Evolutionary conservation across 1,140 invertebrate genomes (phyloP), one percentile per base, ranked within the genome.

Genomic region (Hyphantria cunea): DNA sequence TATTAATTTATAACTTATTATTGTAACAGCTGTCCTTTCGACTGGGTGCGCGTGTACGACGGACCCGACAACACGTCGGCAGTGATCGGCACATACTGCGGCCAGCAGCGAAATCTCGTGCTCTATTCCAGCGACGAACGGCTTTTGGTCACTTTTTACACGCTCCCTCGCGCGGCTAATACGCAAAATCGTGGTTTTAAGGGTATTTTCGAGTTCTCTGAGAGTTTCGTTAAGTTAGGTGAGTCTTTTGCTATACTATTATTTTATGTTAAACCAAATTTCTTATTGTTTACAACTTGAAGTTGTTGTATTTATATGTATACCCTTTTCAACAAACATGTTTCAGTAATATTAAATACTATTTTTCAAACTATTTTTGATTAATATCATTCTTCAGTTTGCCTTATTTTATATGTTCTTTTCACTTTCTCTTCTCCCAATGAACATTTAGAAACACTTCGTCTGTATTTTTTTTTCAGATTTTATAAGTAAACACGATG

Each of bases 1-100:
- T 25, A 25, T 25, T 25, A 25, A 3, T 5, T 25, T 25, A 25
- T 25, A 5, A 25, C 17, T 1, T 25, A 5, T 25, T 3, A 25
- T 25, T 25, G 1, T 25, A 25, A 39, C 92, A 99, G 98, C 87
- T 99, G 99, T 93, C 99, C 99, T 55, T 99, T 99, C 93, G 99
- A 99, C 92, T 97, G 96, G 91, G 95, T 99, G 62, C 97, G 97
- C 92, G 95, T 99, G 58, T 99, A 96, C 91, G 99, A 99, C 92
- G 99, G 99, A 61, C 92, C 94, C 53, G 94, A 96, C 78, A 96
- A 95, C 85, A 93, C 94, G 47, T 94, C 95, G 70, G 96, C 97
- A 34, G 94, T 98, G 74, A 99, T 99, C 82, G 97, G 97, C 74
- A 99, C 97, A 58, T 99, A 99, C 90, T 99, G 99, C 92, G 98